Evolutionary conservation across 2,888 invertebrate species (phyloP).

Genomic region (Caenorhabditis japonica): DNA sequence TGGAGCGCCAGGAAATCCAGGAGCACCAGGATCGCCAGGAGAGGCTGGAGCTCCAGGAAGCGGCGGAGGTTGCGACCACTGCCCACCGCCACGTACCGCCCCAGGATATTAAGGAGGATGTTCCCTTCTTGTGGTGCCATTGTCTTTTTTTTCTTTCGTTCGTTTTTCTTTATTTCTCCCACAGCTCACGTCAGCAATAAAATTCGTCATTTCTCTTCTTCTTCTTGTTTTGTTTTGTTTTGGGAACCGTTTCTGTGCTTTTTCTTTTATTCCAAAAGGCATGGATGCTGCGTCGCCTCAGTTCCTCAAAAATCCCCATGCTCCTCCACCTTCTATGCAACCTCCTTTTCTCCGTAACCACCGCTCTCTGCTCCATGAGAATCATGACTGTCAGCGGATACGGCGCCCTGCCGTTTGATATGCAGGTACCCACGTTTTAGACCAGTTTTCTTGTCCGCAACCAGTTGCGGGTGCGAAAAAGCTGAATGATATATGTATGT

Average conservation of each 20-base stretch:
- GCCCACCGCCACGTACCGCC: conserved; percentile 71
- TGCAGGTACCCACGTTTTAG: conserved; percentile 29
- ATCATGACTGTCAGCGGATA: conserved; percentile 26
- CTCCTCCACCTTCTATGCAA: conserved; percentile 1
- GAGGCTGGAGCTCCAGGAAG: conserved; percentile 59
- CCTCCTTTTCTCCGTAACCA: neutral
- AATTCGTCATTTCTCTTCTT: conserved; percentile 4
- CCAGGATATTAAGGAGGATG: conserved; percentile 66
- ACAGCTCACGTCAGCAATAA: conserved; percentile 24
- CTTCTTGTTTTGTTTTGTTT: neutral
- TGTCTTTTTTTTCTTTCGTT: conserved; percentile 15
- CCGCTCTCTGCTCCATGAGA: conserved; percentile 1
- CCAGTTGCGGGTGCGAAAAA: no score
- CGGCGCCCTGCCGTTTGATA: conserved; percentile 14
- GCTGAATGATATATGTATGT: no score
- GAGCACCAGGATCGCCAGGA: conserved; percentile 63
- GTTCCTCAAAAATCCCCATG: neutral
- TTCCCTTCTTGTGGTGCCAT: neutral
- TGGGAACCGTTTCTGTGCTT: no score
- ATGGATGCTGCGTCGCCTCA: neutral
- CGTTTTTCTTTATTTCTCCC: conserved; percentile 4
- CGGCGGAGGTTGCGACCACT: conserved; percentile 69
- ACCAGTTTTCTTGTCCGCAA: conserved; percentile 6
- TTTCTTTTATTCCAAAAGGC: neutral
- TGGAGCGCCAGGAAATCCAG: conserved; percentile 66